Evolutionary conservation across 2,888 invertebrate species (phyloP).

Genomic region (Epirrhoe alternata): DNA sequence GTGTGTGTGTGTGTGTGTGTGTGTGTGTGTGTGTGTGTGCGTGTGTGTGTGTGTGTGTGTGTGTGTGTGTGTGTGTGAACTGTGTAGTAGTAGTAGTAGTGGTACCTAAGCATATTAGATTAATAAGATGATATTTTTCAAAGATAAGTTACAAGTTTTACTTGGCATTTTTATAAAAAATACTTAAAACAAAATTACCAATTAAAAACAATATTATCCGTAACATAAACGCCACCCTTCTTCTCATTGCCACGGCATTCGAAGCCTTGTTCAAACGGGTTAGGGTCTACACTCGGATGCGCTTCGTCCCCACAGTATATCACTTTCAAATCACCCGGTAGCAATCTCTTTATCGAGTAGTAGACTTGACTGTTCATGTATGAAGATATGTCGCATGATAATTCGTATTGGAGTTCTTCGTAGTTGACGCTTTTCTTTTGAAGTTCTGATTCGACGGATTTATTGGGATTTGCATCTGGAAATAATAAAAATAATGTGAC

Average conservation of each 20-base stretch:
- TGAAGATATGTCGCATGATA: conserved; percentile 89
- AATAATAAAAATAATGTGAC: neutral
- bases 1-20: too few species aligned
- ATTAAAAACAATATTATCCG: conserved; percentile 93
- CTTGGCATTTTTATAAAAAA: too few species aligned
- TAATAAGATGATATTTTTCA: too few species aligned
- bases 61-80: too few species aligned
- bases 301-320: conserved; percentile 84
- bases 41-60: too few species aligned
- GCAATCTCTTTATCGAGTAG: conserved; percentile 92
- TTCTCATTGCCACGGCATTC: conserved; percentile 85
- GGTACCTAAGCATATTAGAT: too few species aligned
- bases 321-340: conserved; percentile 93
- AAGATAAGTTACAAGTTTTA: too few species aligned
- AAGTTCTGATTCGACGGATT: conserved; percentile 71
- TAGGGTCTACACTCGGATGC: conserved; percentile 82
- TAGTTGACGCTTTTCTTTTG: conserved; percentile 60
- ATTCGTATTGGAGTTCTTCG: conserved; percentile 79
- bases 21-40: too few species aligned
- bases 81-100: too few species aligned
- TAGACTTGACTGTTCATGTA: conserved; percentile 90
- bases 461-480: conserved; percentile 73
- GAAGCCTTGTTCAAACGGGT: conserved; percentile 90
- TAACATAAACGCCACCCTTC: conserved; percentile 93
- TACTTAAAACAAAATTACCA: conserved; percentile 60